Conservation (phyloP, 2,113 vertebrate species). For the western clawed frog (Xenopus tropicalis) region DNA sequence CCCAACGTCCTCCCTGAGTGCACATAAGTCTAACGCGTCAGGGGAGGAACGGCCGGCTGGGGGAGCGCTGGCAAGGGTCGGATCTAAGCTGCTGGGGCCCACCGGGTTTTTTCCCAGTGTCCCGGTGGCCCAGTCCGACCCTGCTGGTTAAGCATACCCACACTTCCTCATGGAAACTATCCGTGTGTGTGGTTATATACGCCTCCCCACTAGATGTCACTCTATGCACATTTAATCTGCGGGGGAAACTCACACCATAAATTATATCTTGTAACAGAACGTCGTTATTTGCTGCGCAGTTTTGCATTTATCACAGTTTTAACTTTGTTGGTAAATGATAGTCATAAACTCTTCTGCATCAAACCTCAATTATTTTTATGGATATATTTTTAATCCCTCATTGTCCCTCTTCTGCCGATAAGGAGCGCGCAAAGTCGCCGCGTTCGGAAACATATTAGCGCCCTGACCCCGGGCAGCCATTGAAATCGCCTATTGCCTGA, state of each 20-base stretch:
- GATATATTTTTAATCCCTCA: neutral
- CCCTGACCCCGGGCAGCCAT: slow-evolving; percentile 9
- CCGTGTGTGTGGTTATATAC: too few relatives aligned
- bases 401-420: slow-evolving; percentile 4
- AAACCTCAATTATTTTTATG: slow-evolving; percentile 18
- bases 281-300: slow-evolving; percentile 8
- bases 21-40: too few relatives aligned
- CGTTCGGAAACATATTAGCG: slow-evolving; percentile 31
- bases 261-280: slow-evolving; percentile 4
- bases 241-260: neutral
- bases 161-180: too few relatives aligned
- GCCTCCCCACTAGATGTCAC: slow-evolving; percentile 61
- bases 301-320: slow-evolving; percentile 22
- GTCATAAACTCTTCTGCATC: neutral
- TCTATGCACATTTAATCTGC: slow-evolving; percentile 43
- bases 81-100: too few relatives aligned
- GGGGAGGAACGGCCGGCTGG: too few relatives aligned
- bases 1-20: too few relatives aligned
- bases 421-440: neutral
- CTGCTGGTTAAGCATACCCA: too few relatives aligned
- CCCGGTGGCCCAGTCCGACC: too few relatives aligned
- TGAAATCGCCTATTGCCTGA: slow-evolving; percentile 6
- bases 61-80: too few relatives aligned
- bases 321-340: slow-evolving; percentile 18
- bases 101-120: too few relatives aligned